phyloP scores from a whole-genome alignment of 2,113 vertebrate species.

The Phalacrocorax aristotelis region DNA sequence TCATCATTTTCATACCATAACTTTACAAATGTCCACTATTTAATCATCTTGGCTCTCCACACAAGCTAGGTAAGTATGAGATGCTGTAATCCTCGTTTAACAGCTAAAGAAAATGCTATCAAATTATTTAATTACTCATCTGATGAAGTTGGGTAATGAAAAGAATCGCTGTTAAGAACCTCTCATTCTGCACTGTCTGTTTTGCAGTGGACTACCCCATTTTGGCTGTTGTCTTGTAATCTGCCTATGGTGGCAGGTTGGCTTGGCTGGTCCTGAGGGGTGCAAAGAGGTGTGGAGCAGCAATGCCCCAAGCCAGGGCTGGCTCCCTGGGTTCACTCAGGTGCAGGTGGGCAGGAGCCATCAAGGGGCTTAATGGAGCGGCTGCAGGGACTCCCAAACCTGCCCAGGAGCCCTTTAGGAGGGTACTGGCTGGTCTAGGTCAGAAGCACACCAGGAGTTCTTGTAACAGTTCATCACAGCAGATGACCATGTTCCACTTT shows the following conservation, averaged over 20 bases:
- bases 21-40: background rate
- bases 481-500: background rate
- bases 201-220: background rate
- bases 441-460: fast-evolving
- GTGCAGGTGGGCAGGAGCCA: background rate
- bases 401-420: background rate
- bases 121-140: background rate
- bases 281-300: background rate
- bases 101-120: background rate
- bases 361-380: fast-evolving
- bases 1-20: background rate
- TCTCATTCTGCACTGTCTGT: background rate
- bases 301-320: fast-evolving
- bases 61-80: background rate
- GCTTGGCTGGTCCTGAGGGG: background rate
- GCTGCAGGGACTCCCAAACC: background rate
- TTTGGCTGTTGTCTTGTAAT: background rate
- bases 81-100: background rate
- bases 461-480: background rate
- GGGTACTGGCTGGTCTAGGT: background rate
- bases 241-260: background rate
- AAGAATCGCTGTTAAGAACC: background rate
- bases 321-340: background rate
- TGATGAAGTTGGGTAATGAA: background rate
- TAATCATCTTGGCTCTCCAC: background rate